Evolutionary conservation across 2,888 invertebrate species (phyloP).

Genomic region (Tipula vernalis): DNA sequence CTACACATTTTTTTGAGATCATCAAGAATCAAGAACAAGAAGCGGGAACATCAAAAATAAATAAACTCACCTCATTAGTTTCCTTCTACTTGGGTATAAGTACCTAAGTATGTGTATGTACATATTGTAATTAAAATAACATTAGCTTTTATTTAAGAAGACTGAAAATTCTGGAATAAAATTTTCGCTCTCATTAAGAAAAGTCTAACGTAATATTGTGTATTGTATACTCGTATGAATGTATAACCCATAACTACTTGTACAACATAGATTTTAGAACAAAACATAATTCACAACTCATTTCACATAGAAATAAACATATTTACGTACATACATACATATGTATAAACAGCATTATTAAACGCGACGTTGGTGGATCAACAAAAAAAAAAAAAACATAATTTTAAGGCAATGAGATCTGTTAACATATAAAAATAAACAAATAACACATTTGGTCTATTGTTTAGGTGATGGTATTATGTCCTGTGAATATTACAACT

Average conservation of each 20-base stretch:
- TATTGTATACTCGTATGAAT: neutral
- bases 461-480: neutral
- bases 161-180: neutral
- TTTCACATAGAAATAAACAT: neutral
- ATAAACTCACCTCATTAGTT: neutral
- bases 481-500: neutral
- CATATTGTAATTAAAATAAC: neutral
- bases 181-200: neutral
- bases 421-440: neutral
- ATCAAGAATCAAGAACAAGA: neutral
- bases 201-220: neutral
- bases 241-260: neutral
- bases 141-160: neutral
- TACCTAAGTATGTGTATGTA: neutral
- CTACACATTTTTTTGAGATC: neutral
- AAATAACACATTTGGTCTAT: neutral
- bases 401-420: no score
- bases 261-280: neutral
- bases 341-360: neutral
- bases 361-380: neutral
- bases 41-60: neutral
- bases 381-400: neutral
- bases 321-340: neutral
- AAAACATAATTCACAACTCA: neutral
- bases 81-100: neutral